Base-by-base conservation (phyloP, 2,888 invertebrate genomes). In the Perizoma affinitatum region DNA sequence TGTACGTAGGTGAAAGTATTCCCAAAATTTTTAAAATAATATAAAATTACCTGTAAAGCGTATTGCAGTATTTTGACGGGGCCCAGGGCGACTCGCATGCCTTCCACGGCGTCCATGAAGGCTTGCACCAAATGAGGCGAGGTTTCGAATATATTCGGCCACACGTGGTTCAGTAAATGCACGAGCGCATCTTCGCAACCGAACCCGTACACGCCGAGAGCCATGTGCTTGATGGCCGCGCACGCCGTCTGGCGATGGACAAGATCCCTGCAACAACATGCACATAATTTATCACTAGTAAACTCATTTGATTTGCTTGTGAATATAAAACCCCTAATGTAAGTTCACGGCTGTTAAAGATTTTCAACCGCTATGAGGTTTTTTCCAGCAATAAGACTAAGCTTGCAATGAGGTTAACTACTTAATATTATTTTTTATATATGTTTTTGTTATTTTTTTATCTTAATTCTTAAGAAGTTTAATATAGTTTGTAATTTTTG, bases 111-210 rank as follows among this genome's bases (percentile, higher is more conserved):
- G 78, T 99, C 99, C 97, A 99, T 99, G 88, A 99, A 99, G 0
- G 99, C 99, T 90, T 99, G 99, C 34, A 99, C 99, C 69, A 99
- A 95, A 95, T 99, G 99, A 10, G 99, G 99, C 9, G 99, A 99
- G 0, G 99, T 99, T 93, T 99, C 99, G 82, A 99, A 99, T 71
- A 99, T 98, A 86, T 99, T 99, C 8, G 99, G 99, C 99, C 99
- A 99, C 34, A 99, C 99, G 83, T 99, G 98, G 90, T 99, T 99
- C 63, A 99, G 92, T 48, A 99, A 93, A 93, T 99, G 99, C 45
- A 98, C 95, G 5, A 99, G 93, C 0, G 99, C 99, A 85, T 99
- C 99, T 86, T 99, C 99, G 84, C 99, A 99, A 1, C 99, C 99
- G 84, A 99, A 99, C 4, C 99, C 99, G 80, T 97, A 98, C 35